Percentiles rank a stretch among this genome's conserved stretches.
phyloP scores from a whole-genome alignment of 37 sponge, comb jelly and placozoan species.

The Haliclona indistincta region DNA sequence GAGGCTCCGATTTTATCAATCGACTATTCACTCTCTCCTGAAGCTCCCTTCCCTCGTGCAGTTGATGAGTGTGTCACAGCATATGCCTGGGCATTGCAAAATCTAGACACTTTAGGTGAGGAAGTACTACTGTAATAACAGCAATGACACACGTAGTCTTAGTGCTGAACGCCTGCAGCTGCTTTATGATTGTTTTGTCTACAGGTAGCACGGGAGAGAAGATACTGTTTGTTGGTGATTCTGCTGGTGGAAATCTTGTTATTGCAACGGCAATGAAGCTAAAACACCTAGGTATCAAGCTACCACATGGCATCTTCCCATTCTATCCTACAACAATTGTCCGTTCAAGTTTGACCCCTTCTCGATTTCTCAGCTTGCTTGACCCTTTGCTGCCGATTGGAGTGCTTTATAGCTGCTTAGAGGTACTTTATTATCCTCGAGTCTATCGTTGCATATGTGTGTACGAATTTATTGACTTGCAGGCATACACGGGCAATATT shows the following conservation, averaged over 20 bases:
- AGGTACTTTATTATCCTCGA: slow-evolving; percentile 7
- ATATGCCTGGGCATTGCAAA: slow-evolving; percentile 88
- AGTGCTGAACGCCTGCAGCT: background rate
- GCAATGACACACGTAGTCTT: background rate
- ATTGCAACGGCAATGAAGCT: slow-evolving; percentile 74
- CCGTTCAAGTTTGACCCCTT: slow-evolving; percentile 55
- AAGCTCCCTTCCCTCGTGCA: slow-evolving; percentile 87
- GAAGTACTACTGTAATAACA: background rate
- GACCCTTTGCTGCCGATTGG: slow-evolving; percentile 92
- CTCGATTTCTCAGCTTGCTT: slow-evolving; percentile 76
- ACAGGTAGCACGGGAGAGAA: slow-evolving; percentile 82
- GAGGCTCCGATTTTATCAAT: slow-evolving; percentile 85
- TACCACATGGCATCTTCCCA: slow-evolving; percentile 81
- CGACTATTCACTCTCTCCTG: slow-evolving; percentile 92
- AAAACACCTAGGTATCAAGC: slow-evolving; percentile 68
- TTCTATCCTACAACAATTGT: slow-evolving; percentile 63
- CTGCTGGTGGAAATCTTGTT: slow-evolving; percentile 92
- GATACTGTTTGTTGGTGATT: slow-evolving; percentile 88
- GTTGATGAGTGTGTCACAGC: slow-evolving; percentile 88
- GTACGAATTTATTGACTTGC: background rate
- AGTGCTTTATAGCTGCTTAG: slow-evolving; percentile 76
- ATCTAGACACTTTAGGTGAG: slow-evolving; percentile 65
- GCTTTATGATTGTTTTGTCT: background rate
- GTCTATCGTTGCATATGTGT: background rate
- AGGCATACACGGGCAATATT: slow-evolving; percentile 52